Conservation (phyloP, 2,113 vertebrate species). For the Hymenochirus boettgeri region DNA sequence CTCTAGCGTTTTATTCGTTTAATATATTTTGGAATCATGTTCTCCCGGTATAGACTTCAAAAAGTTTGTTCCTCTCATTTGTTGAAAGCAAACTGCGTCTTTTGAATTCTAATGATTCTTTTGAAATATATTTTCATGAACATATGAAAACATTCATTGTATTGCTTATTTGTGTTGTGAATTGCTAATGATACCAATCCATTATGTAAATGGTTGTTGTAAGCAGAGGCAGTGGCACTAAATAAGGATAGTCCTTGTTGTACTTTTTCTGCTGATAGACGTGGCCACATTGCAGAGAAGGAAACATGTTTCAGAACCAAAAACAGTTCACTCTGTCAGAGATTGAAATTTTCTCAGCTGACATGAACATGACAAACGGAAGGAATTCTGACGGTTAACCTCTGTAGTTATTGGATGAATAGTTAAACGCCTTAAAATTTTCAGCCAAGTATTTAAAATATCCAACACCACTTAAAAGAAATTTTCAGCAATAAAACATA, state of each 20-base stretch:
- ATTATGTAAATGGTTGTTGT: slow-evolving; percentile 92
- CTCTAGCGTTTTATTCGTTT: slow-evolving; percentile 55
- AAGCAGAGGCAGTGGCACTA: slow-evolving; percentile 80
- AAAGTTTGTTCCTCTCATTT: slow-evolving; percentile 81
- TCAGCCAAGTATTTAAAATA: no score
- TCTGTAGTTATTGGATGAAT: no score
- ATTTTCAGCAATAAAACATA: no score
- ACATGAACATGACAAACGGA: slow-evolving; percentile 1
- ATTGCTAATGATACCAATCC: slow-evolving; percentile 85
- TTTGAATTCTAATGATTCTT: slow-evolving; percentile 74
- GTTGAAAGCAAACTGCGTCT: slow-evolving; percentile 77
- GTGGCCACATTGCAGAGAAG: slow-evolving; percentile 64
- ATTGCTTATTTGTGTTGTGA: slow-evolving; percentile 77
- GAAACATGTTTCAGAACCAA: slow-evolving; percentile 80
- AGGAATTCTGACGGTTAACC: background rate
- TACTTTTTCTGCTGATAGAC: slow-evolving; percentile 71
- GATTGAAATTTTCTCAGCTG: slow-evolving; percentile 52
- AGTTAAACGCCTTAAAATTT: no score
- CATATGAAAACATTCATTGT: slow-evolving; percentile 80
- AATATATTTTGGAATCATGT: slow-evolving; percentile 71
- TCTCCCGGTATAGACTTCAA: slow-evolving; percentile 63
- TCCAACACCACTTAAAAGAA: no score
- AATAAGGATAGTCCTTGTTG: slow-evolving; percentile 67
- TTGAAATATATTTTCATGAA: slow-evolving; percentile 91
- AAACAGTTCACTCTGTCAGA: slow-evolving; percentile 62